Evolutionary conservation across 2,797 vertebrate species (phyloP).

Genomic region (Micrastur ruficollis): DNA sequence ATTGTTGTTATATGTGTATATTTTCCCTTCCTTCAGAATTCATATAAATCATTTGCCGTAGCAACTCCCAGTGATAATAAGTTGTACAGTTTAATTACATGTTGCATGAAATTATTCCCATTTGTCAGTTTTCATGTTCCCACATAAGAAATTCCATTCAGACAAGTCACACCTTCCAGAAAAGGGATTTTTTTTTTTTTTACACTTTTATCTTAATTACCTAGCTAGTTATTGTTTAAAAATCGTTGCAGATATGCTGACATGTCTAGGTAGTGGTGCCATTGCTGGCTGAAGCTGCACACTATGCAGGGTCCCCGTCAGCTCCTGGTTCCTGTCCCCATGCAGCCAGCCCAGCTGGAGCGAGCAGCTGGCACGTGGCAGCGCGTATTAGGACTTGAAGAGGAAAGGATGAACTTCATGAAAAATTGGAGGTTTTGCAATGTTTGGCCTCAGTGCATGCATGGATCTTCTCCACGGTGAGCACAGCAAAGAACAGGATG

Average conservation of each 20-base stretch:
- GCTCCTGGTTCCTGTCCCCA: neutral
- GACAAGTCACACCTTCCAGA: neutral
- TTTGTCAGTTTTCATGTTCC: neutral
- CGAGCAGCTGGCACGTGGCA: rapidly evolving
- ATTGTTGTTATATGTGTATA: neutral
- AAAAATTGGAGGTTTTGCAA: neutral
- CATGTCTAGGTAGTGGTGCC: rapidly evolving
- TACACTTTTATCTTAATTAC: neutral
- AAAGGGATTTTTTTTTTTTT: neutral
- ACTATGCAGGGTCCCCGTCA: too few species aligned
- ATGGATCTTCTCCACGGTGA: neutral
- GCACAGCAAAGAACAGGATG: neutral
- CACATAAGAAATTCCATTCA: neutral
- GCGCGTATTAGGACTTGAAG: rapidly evolving
- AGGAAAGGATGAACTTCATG: neutral
- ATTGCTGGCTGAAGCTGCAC: rapidly evolving
- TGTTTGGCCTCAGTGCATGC: rapidly evolving
- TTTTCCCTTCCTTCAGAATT: neutral
- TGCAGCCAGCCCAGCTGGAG: neutral
- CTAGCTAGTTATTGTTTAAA: rapidly evolving
- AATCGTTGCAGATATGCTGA: rapidly evolving
- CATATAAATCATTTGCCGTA: neutral
- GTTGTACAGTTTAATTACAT: neutral
- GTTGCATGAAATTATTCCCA: neutral
- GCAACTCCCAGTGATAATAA: neutral